These are phyloP conservation scores for Poecilus cupreus DNA, from an alignment of 2,888 invertebrate species.

Conservation along the genomic window DNA sequence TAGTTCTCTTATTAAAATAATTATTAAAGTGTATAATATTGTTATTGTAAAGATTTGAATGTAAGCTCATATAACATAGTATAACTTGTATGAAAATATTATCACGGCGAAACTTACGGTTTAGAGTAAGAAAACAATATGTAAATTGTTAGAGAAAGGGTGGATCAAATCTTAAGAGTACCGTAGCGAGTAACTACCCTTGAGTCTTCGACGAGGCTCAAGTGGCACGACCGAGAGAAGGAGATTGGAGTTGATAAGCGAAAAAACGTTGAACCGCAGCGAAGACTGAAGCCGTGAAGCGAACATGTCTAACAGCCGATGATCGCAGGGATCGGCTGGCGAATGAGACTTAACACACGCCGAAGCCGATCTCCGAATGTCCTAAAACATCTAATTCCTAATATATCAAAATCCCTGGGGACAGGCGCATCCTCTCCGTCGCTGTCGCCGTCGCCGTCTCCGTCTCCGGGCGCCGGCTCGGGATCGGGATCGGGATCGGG, in stretches of 20 bases:
- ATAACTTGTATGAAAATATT: too few species aligned
- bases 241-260: slow-evolving; percentile 18
- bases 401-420: slow-evolving; percentile 12
- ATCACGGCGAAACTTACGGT: not conserved
- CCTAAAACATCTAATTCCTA: slow-evolving; percentile 31
- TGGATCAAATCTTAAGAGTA: slow-evolving; percentile 23
- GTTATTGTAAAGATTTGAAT: not conserved
- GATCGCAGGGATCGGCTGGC: not conserved
- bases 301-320: slow-evolving; percentile 18
- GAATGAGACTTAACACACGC: not conserved
- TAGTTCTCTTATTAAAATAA: not conserved
- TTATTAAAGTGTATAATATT: not conserved
- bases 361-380: not conserved
- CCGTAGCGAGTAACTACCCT: not conserved
- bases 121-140: slow-evolving; percentile 1
- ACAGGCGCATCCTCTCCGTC: not conserved
- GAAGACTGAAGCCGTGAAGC: not conserved
- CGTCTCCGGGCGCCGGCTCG: too few species aligned
- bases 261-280: slow-evolving; percentile 19
- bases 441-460: not conserved
- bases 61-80: not conserved
- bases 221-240: slow-evolving; percentile 4
- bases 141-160: slow-evolving; percentile 14
- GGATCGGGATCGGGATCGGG: too few species aligned
- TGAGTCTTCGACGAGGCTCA: slow-evolving; percentile 12